Conservation (phyloP, 2,888 invertebrate species). For the Dromius quadrimaculatus region DNA sequence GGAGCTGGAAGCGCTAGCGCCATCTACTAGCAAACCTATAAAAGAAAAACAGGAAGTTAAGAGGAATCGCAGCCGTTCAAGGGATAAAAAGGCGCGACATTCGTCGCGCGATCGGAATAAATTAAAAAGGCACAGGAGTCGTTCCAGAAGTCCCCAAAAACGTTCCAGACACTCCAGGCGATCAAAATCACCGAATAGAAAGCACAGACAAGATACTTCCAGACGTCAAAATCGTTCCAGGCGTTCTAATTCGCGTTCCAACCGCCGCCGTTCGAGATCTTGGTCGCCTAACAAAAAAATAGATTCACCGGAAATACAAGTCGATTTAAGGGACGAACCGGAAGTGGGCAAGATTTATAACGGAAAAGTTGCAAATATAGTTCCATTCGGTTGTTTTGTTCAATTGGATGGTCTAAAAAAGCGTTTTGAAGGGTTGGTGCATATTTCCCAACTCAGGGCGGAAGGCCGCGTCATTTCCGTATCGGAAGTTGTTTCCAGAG, state of each 20-base stretch:
- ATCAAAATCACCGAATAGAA: conserved; percentile 52
- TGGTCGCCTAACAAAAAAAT: conserved; percentile 55
- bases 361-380: conserved; percentile 95
- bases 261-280: not conserved
- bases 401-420: conserved; percentile 92
- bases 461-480: conserved; percentile 96
- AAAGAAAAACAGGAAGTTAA: conserved; percentile 54
- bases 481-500: conserved; percentile 91
- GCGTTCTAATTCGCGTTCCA: not conserved
- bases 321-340: conserved; percentile 78
- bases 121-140: conserved; percentile 57
- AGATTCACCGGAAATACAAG: conserved; percentile 66
- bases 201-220: conserved; percentile 50
- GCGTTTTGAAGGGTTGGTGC: conserved; percentile 95
- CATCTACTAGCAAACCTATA: conserved; percentile 67
- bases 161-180: conserved; percentile 55
- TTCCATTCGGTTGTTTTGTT: conserved; percentile 98
- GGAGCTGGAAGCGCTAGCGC: conserved; percentile 86
- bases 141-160: conserved; percentile 59
- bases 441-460: conserved; percentile 93
- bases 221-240: conserved; percentile 48
- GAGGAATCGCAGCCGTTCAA: conserved; percentile 60
- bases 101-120: conserved; percentile 62
- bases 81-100: conserved; percentile 54
- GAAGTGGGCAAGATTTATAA: conserved; percentile 89